Conservation (phyloP, 2,113 vertebrate genomes). For the Pandion haliaetus region DNA sequence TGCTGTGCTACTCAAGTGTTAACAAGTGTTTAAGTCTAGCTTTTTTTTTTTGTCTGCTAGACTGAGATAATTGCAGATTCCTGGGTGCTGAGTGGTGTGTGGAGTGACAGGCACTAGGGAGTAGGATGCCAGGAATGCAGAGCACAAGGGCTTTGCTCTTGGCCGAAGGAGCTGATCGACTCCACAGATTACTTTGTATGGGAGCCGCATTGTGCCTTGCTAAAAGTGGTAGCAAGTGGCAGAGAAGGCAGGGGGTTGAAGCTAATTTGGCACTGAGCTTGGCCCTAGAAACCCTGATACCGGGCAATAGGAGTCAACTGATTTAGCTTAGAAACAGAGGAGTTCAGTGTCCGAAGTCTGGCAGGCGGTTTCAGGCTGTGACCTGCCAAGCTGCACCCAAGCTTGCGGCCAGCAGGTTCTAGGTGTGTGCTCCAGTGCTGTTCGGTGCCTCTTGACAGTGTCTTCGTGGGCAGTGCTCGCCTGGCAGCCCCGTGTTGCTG, state of each 20-base stretch:
- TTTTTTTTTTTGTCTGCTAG: conserved; percentile 17
- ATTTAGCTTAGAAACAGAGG: neutral
- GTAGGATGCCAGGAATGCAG: conserved; percentile 38
- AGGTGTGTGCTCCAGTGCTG: neutral
- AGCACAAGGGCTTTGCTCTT: conserved; percentile 25
- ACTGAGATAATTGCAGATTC: conserved; percentile 58
- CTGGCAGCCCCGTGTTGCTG: fast-evolving
- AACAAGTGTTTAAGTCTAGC: conserved; percentile 23
- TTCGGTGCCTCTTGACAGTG: neutral
- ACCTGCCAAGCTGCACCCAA: neutral
- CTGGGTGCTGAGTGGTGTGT: conserved; percentile 50
- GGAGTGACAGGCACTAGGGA: neutral
- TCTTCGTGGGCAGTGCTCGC: fast-evolving
- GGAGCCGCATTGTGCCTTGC: neutral
- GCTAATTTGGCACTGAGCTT: neutral
- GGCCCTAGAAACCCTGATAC: neutral
- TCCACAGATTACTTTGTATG: neutral
- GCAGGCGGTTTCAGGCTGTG: neutral
- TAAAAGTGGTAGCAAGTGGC: neutral
- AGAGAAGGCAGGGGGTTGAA: neutral
- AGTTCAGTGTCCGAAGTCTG: neutral
- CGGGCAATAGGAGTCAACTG: neutral
- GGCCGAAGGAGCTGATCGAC: neutral
- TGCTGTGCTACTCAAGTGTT: conserved; percentile 2
- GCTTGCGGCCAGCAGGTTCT: neutral